These are phyloP conservation scores for Lacanobia wlatinum DNA, from an alignment of 2,888 invertebrate species.

Conservation along the genomic window DNA sequence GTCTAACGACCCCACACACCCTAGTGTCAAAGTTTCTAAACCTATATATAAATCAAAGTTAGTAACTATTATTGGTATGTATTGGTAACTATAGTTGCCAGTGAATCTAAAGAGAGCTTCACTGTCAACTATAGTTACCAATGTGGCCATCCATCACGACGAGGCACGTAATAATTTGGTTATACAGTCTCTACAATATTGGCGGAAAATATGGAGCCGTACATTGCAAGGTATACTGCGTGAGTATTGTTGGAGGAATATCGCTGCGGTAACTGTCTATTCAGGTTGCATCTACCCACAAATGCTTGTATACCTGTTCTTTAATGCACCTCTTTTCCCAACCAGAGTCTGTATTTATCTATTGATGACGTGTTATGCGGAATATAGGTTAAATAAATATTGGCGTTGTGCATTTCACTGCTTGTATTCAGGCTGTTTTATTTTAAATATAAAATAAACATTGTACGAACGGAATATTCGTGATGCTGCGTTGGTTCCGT, in stretches of 20 bases:
- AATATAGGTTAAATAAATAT: slow-evolving; percentile 3
- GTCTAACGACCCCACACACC: no score
- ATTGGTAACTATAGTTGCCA: no score
- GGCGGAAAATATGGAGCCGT: slow-evolving; percentile 6
- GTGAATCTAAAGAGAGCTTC: no score
- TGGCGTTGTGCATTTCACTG: slow-evolving; percentile 8
- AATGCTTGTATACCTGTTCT: not conserved
- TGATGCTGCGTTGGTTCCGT: not conserved
- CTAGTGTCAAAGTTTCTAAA: no score
- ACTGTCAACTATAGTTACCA: not conserved
- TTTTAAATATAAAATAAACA: slow-evolving; percentile 3
- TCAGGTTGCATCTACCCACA: slow-evolving; percentile 12
- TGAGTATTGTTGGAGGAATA: slow-evolving; percentile 27
- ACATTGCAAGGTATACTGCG: slow-evolving; percentile 11
- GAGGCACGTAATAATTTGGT: slow-evolving; percentile 25
- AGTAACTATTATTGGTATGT: no score
- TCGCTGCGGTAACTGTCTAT: slow-evolving; percentile 13
- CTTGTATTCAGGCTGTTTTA: not conserved
- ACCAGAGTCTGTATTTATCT: not conserved
- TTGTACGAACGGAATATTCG: not conserved
- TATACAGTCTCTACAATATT: slow-evolving; percentile 29
- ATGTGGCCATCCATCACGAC: slow-evolving; percentile 12
- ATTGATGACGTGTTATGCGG: not conserved
- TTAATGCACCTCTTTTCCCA: slow-evolving; percentile 14
- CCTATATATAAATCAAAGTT: no score